Percentiles rank a stretch among this genome's conserved stretches.
Conservation (phyloP, 2,888 invertebrate genomes). For the Amphimallon solstitiale region DNA sequence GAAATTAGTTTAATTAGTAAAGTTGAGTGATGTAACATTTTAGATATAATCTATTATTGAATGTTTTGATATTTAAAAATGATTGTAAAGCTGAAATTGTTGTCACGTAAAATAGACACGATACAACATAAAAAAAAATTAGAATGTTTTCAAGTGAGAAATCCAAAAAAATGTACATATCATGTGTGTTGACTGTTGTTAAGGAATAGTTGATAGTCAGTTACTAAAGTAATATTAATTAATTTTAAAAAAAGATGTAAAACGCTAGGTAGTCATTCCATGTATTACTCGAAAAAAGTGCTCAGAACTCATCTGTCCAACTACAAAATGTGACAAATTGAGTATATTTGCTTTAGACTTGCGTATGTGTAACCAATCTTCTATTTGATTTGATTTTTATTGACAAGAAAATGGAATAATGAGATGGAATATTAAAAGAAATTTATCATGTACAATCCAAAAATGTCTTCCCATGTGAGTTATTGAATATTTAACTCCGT, state of each 20-base stretch:
- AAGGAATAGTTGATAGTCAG: slow-evolving; percentile 38
- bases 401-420: slow-evolving; percentile 1
- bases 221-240: slow-evolving; percentile 19
- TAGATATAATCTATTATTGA: neutral
- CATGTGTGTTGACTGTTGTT: slow-evolving; percentile 62
- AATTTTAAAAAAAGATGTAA: slow-evolving; percentile 18
- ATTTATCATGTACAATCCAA: slow-evolving; percentile 59
- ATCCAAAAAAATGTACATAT: slow-evolving; percentile 56
- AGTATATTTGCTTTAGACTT: slow-evolving; percentile 27
- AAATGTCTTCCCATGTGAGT: slow-evolving; percentile 63
- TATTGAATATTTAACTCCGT: slow-evolving; percentile 47
- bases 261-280: slow-evolving; percentile 38
- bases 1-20: neutral
- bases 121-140: neutral
- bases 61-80: neutral
- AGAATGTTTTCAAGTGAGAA: neutral
- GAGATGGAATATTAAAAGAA: slow-evolving; percentile 25
- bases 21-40: neutral
- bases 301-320: slow-evolving; percentile 48
- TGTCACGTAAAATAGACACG: neutral
- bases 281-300: slow-evolving; percentile 39
- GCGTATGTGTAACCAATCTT: slow-evolving; percentile 16
- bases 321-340: slow-evolving; percentile 37
- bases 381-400: slow-evolving; percentile 27
- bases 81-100: slow-evolving; percentile 6